Conservation (phyloP, 2,888 invertebrate species). For the Subacronicta megacephala region DNA sequence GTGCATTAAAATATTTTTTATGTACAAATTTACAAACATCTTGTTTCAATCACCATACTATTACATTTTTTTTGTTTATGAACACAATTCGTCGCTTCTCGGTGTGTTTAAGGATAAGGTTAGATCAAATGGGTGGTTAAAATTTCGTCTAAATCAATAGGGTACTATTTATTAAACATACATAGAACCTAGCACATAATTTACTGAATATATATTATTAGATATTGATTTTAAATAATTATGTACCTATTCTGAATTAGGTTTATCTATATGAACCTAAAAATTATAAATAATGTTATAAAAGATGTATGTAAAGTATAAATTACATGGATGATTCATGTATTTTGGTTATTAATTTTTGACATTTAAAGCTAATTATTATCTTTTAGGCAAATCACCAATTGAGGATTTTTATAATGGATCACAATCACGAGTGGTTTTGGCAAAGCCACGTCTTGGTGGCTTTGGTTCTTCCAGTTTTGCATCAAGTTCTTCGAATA, state of each 20-base stretch:
- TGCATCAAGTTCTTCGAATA: slow-evolving; percentile 79
- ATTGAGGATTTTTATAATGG: slow-evolving; percentile 81
- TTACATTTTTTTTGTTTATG: slow-evolving; percentile 25
- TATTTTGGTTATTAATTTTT: background rate
- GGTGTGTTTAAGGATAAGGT: too few relatives aligned
- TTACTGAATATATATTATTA: too few relatives aligned
- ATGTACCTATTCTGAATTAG: too few relatives aligned
- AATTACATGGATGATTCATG: background rate
- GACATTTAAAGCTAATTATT: background rate
- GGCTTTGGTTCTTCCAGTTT: slow-evolving; percentile 80
- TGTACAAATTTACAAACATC: background rate
- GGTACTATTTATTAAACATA: too few relatives aligned
- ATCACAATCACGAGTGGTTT: slow-evolving; percentile 79
- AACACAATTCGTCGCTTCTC: background rate
- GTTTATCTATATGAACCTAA: background rate
- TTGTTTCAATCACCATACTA: slow-evolving; percentile 40
- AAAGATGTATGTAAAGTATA: background rate
- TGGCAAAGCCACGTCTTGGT: slow-evolving; percentile 84
- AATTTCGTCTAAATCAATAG: too few relatives aligned
- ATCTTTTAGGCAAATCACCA: slow-evolving; percentile 74
- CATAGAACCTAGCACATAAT: too few relatives aligned
- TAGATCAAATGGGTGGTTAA: too few relatives aligned
- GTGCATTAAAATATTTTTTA: too few relatives aligned
- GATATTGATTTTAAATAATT: background rate
- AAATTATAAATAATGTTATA: background rate